Conservation (phyloP, 1,140 invertebrate genomes). For the Oppia nitens region DNA sequence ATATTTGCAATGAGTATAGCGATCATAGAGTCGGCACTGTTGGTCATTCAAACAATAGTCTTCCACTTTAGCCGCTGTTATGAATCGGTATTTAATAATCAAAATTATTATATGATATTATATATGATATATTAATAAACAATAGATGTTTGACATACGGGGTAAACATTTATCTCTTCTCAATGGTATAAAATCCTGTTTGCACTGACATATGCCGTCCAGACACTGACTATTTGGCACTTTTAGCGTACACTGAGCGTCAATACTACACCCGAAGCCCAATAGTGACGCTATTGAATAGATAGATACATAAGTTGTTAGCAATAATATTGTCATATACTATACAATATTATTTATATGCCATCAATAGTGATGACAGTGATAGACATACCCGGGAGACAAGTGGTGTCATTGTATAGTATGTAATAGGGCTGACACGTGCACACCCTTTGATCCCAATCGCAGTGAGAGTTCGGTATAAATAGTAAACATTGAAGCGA, state of each 20-base stretch:
- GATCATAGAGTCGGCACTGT: constrained; percentile 63
- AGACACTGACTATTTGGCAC: constrained; percentile 57
- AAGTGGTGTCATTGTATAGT: constrained; percentile 17
- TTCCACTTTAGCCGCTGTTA: constrained; percentile 57
- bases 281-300: constrained; percentile 46
- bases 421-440: constrained; percentile 22
- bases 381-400: constrained; percentile 20
- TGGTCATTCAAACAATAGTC: constrained; percentile 75
- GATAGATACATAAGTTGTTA: not conserved
- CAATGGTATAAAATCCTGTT: constrained; percentile 60
- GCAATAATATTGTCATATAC: not conserved
- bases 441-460: constrained; percentile 17
- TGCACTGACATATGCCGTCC: constrained; percentile 54
- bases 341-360: not conserved
- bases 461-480: constrained; percentile 19
- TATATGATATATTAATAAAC: not conserved
- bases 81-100: not conserved
- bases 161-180: constrained; percentile 67
- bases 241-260: constrained; percentile 55
- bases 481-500: constrained; percentile 18
- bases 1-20: constrained; percentile 66
- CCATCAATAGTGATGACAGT: not conserved
- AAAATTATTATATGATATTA: not conserved
- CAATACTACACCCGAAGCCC: constrained; percentile 49
- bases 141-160: constrained; percentile 54